Evolutionary conservation across 2,888 invertebrate species (phyloP), one percentile per base, ranked within the genome.

Genomic region (Dioctria rufipes): DNA sequence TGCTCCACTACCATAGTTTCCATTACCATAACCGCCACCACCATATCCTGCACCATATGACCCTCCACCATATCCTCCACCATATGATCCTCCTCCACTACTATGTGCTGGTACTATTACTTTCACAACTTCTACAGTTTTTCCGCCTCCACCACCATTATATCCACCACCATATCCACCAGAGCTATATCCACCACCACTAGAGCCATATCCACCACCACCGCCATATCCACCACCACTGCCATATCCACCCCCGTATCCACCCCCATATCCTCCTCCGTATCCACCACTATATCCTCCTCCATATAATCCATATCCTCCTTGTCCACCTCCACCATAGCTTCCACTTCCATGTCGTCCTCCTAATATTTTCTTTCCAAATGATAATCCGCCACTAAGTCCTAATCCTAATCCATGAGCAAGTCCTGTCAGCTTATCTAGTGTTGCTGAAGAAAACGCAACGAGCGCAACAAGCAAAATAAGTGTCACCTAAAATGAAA

Each of bases 1-100:
- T 5, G 82, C 83, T 6, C 65, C 80, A 3, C 80, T 83, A 5
- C 81, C 82, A 54, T 69, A 69, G 25, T 73, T 78, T n/a, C 80
- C 80, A 0, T 63, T 81, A 8, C 60, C 77, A 43, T 77, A 80
- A 0, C 69, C 75, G 2, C 54, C 77, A 4, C 82, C 80, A n/a
- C 51, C 73, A 13, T 81, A 65, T 8, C 40, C 25, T 13, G 78
- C 83, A 40, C 79, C 75, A 40, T 73, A 61, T 9, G 82, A 78
- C 2, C 80, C 81, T 13, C 80, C 83, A 40, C 79, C 75, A 40
- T 73, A 61, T 9, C 69, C 66, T 2, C 73, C 63, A 46, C 60
- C 13, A 42, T 43, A 8, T 3, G 49, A 69, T 66, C 67, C 67
- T 11, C 77, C 77, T 5, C 77, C 77, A 54, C 54, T 25, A 25